Conservation (phyloP, 2,113 vertebrate genomes). For the Glaucidium brasilianum region DNA sequence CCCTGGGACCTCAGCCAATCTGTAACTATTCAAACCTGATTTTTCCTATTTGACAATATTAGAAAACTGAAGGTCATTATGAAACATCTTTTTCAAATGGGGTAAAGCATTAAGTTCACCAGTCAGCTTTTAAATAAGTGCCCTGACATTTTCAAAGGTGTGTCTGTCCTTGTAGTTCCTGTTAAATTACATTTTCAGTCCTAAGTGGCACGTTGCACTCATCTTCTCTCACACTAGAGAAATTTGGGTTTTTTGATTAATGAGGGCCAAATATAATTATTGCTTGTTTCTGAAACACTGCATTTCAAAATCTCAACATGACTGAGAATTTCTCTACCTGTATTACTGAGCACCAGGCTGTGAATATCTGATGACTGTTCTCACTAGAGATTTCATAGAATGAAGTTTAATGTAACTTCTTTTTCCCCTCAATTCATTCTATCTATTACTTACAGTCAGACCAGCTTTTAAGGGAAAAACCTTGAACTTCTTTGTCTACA, state of each 20-base stretch:
- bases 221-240: not conserved
- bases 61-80: not conserved
- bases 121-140: not conserved
- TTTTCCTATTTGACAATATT: not conserved
- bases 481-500: not conserved
- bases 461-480: not conserved
- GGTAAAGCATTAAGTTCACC: not conserved
- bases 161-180: not conserved
- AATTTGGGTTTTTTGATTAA: not conserved
- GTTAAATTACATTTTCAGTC: not conserved
- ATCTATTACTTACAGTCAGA: not conserved
- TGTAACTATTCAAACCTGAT: not conserved
- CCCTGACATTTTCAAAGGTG: not conserved
- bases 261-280: not conserved
- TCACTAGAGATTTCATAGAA: not conserved
- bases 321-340: not conserved
- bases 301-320: not conserved
- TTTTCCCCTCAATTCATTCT: fast-evolving
- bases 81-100: not conserved
- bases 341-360: not conserved
- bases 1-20: not conserved
- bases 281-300: not conserved
- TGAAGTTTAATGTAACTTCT: not conserved
- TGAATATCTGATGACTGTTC: not conserved
- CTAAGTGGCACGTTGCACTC: not conserved